These are phyloP conservation scores for Cotesia glomerata DNA, from an alignment of 1,140 invertebrate genomes.

Conservation along the genomic window DNA sequence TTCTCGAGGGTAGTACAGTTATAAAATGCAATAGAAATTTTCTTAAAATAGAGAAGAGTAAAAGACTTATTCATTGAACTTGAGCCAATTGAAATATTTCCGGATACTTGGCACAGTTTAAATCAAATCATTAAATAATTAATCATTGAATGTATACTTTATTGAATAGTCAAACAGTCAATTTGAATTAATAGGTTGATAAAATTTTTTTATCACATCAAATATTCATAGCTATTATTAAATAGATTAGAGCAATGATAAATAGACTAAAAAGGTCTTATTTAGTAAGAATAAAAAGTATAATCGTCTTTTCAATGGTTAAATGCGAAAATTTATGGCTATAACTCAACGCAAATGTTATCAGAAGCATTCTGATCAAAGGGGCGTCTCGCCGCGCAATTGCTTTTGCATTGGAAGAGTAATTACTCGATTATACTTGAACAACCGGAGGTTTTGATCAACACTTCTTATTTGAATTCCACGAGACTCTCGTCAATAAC, in stretches of 20 bases:
- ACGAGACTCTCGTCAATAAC: background rate
- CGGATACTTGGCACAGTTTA: background rate
- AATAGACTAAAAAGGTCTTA: too few species aligned
- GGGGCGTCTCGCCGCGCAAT: conserved; percentile 16
- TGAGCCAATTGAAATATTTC: conserved; percentile 9
- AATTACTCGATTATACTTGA: conserved; percentile 19
- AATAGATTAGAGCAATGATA: too few species aligned
- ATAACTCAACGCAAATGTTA: conserved; percentile 13
- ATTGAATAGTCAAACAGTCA: too few species aligned
- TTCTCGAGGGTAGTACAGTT: background rate
- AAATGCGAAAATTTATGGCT: conserved; percentile 1
- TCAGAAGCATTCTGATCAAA: background rate
- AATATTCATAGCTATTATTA: too few species aligned
- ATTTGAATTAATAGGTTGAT: too few species aligned
- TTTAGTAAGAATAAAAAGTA: too few species aligned
- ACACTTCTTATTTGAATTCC: conserved; percentile 3
- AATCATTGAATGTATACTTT: too few species aligned
- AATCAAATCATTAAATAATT: background rate
- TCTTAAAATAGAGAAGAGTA: conserved; percentile 16
- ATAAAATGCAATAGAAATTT: background rate
- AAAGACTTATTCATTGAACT: conserved; percentile 10
- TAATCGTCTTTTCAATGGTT: too few species aligned
- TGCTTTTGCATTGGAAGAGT: conserved; percentile 7
- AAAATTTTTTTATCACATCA: too few species aligned
- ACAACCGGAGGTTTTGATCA: conserved; percentile 12